These are phyloP conservation scores for Heliconius hewitsoni DNA, from an alignment of 1,140 invertebrate species.

Conservation along the genomic window DNA sequence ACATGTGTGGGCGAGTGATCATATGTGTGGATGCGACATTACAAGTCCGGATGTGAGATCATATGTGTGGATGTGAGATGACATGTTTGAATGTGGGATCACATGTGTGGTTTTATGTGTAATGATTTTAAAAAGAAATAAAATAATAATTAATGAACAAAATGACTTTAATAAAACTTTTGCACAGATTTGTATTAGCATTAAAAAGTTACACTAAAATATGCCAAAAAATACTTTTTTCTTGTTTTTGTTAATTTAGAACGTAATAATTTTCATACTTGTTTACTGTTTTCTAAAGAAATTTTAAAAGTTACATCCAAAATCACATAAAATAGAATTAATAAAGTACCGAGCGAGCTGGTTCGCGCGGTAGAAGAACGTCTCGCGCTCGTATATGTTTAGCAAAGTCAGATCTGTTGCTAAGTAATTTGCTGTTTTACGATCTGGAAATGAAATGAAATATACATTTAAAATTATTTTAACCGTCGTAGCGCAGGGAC, in stretches of 20 bases:
- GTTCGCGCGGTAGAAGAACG: constrained; percentile 47
- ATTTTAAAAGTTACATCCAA: constrained; percentile 48
- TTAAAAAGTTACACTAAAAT: not conserved
- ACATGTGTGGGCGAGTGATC: too few relatives aligned
- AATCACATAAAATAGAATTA: constrained; percentile 56
- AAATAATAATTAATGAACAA: not conserved
- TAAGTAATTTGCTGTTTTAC: constrained; percentile 49
- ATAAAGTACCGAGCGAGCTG: constrained; percentile 46
- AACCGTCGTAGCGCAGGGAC: too few relatives aligned
- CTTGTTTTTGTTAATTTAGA: not conserved
- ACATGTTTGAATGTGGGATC: too few relatives aligned
- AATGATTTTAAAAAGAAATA: not conserved
- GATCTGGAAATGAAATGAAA: constrained; percentile 43
- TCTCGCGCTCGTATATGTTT: constrained; percentile 62
- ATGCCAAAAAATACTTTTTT: not conserved
- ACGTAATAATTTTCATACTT: not conserved
- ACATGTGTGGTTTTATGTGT: too few relatives aligned
- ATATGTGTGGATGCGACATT: too few relatives aligned
- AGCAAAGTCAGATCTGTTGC: constrained; percentile 49
- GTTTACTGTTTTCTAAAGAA: not conserved
- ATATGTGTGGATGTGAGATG: too few relatives aligned
- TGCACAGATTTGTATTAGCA: not conserved
- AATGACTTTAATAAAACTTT: not conserved
- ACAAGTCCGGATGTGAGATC: too few relatives aligned
- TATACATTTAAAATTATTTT: too few relatives aligned